Evolutionary conservation across 37 sponge, comb jelly and placozoan species (phyloP).

Genomic region (Spongilla lacustris): DNA sequence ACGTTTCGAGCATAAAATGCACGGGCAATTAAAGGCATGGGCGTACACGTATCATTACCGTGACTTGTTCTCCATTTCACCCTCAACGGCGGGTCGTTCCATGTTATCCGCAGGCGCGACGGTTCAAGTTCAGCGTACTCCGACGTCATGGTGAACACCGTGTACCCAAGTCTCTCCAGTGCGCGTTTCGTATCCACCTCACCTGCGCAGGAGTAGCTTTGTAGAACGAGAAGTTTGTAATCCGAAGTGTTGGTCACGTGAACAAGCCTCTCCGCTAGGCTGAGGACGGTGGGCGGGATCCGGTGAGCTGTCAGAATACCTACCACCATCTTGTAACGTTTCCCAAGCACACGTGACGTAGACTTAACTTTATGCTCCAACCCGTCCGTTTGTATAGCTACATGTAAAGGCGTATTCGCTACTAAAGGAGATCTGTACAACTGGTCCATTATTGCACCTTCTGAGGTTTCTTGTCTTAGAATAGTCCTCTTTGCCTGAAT

Average conservation of each 20-base stretch:
- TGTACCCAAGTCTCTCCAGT: not conserved
- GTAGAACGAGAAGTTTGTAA: conserved; percentile 9
- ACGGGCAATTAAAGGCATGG: too few relatives aligned
- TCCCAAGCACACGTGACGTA: too few relatives aligned
- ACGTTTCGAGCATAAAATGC: too few relatives aligned
- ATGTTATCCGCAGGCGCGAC: conserved; percentile 14
- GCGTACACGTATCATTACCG: not conserved
- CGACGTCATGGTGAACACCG: not conserved
- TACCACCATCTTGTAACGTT: conserved; percentile 16
- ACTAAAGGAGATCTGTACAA: too few relatives aligned
- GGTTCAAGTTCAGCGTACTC: conserved; percentile 6
- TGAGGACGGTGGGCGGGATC: conserved; percentile 5
- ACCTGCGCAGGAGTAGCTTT: not conserved
- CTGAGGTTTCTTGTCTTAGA: too few relatives aligned
- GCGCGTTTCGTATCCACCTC: conserved; percentile 2
- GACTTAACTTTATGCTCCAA: too few relatives aligned
- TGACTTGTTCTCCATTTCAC: conserved; percentile 36
- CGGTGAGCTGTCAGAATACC: conserved; percentile 24
- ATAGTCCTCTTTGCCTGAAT: too few relatives aligned
- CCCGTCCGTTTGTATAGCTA: too few relatives aligned
- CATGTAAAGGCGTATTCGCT: too few relatives aligned
- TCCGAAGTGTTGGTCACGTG: not conserved
- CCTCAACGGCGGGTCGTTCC: conserved; percentile 19
- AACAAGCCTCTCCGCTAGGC: conserved; percentile 6
- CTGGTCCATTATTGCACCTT: too few relatives aligned